Conservation (phyloP, 2,888 invertebrate species). For the Drosophila affinis region DNA sequence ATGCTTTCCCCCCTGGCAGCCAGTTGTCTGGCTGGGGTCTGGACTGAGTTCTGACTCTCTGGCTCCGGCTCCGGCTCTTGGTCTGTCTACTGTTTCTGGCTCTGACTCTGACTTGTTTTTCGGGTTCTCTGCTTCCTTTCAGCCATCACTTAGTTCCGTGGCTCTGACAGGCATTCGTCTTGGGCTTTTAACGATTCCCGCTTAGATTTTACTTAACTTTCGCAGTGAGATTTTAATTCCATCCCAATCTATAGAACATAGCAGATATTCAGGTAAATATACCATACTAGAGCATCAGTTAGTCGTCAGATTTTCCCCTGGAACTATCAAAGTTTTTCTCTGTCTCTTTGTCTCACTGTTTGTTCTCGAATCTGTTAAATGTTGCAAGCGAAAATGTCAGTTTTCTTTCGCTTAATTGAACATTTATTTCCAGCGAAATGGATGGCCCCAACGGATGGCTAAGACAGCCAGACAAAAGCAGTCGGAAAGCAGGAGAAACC, state of each 20-base stretch:
- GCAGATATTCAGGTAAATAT: too few relatives aligned
- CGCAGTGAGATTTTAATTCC: conserved; percentile 4
- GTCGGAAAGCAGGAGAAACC: not conserved
- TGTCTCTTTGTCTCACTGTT: not conserved
- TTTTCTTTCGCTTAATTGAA: conserved; percentile 62
- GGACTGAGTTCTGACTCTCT: conserved; percentile 19
- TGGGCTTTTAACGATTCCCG: conserved; percentile 31
- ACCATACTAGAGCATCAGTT: not conserved
- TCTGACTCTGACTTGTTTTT: conserved; percentile 37
- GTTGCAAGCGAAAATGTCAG: conserved; percentile 58
- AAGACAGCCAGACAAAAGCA: conserved; percentile 8
- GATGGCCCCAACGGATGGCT: conserved; percentile 15
- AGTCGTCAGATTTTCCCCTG: not conserved
- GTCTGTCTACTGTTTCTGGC: conserved; percentile 21
- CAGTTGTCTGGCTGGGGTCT: conserved; percentile 50
- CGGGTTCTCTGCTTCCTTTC: conserved; percentile 32
- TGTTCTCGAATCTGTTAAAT: conserved; percentile 56
- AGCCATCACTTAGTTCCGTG: conserved; percentile 36
- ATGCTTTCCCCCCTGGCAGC: conserved; percentile 27
- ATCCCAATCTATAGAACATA: not conserved
- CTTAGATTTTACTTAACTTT: conserved; percentile 20
- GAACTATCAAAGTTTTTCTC: not conserved
- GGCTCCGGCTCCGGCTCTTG: conserved; percentile 5
- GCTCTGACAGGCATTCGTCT: conserved; percentile 29
- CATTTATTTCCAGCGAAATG: conserved; percentile 45